phyloP scores from a whole-genome alignment of 2,113 vertebrate species.

The Prochilodus magdalenae region DNA sequence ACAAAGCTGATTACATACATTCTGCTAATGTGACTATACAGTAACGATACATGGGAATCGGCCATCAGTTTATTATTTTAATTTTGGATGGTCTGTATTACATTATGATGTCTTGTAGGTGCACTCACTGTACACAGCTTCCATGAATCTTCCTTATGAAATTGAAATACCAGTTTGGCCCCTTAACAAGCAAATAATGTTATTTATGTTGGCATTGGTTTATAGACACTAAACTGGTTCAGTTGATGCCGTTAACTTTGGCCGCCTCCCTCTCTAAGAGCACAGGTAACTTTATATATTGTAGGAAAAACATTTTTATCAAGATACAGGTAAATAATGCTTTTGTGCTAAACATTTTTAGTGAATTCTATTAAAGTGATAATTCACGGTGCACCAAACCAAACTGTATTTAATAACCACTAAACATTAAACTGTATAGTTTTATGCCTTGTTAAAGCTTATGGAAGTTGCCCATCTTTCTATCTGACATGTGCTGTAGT shows the following conservation, averaged over 20 bases:
- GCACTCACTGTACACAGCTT: neutral
- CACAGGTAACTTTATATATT: neutral
- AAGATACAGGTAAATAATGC: too few relatives aligned
- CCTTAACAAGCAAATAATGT: too few relatives aligned
- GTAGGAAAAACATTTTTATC: neutral
- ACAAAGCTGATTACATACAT: neutral
- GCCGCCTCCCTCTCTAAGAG: neutral
- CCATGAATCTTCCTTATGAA: neutral
- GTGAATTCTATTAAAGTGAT: neutral
- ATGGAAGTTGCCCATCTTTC: neutral
- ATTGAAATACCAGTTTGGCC: too few relatives aligned
- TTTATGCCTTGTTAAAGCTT: neutral
- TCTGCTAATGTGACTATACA: neutral
- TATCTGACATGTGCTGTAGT: neutral
- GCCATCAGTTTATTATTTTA: too few relatives aligned
- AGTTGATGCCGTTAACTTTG: neutral
- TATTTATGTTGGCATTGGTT: too few relatives aligned
- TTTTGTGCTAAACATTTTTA: neutral
- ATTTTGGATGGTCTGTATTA: too few relatives aligned
- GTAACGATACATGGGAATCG: neutral
- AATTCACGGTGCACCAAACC: neutral
- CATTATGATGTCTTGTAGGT: too few relatives aligned
- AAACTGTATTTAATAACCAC: neutral
- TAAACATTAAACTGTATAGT: neutral
- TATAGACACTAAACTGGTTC: too few relatives aligned